phyloP scores from a whole-genome alignment of 2,113 vertebrate species.

The Poeciliopsis turrubarensis region DNA sequence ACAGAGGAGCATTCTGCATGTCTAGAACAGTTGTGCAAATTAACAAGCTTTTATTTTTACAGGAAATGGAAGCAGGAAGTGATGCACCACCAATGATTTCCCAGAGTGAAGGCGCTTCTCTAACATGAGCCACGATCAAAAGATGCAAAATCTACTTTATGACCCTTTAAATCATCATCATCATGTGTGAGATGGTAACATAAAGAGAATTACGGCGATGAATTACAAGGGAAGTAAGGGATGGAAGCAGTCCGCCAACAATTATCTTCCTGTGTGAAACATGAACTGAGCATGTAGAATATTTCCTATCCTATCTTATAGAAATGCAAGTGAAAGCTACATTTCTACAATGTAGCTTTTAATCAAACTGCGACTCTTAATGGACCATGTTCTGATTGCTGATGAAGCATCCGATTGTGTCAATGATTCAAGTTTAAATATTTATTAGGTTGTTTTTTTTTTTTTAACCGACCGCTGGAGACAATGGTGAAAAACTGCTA shows the following conservation, averaged over 20 bases:
- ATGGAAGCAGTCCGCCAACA: not conserved
- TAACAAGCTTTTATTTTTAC: not conserved
- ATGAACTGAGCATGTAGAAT: not conserved
- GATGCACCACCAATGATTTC: not conserved
- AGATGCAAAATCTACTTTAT: too few relatives aligned
- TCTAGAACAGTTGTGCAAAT: not conserved
- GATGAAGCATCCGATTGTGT: not conserved
- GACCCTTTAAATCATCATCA: too few relatives aligned
- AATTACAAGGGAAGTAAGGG: not conserved
- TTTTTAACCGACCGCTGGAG: not conserved
- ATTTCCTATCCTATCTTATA: not conserved
- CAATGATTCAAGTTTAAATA: not conserved
- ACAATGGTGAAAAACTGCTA: not conserved
- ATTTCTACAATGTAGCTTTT: not conserved
- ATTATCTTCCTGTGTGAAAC: not conserved
- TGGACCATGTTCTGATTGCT: not conserved
- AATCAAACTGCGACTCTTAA: not conserved
- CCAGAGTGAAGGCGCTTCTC: not conserved
- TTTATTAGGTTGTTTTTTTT: not conserved
- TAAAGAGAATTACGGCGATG: not conserved
- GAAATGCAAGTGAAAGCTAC: not conserved
- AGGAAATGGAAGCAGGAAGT: not conserved
- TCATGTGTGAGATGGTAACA: not conserved
- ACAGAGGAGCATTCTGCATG: not conserved
- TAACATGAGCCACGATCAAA: not conserved